A percentile compares a stretch with the other conserved stretches of the same genome.
These are phyloP conservation scores for Neuroscelio doddi DNA, from an alignment of 2,888 invertebrate genomes.

Conservation along the genomic window DNA sequence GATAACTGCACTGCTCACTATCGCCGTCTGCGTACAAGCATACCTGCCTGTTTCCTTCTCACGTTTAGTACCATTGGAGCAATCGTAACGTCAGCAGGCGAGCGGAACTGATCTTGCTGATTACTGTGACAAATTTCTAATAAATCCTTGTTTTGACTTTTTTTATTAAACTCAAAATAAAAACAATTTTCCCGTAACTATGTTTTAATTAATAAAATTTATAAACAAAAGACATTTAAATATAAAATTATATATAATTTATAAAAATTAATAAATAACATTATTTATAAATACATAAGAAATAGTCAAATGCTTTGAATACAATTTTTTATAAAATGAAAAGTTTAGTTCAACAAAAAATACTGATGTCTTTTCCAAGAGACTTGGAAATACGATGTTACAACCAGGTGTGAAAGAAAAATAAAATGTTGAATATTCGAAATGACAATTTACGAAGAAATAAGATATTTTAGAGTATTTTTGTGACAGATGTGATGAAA, in stretches of 20 bases:
- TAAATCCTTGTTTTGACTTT: background rate
- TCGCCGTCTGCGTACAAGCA: slow-evolving; percentile 51
- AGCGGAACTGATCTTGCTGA: slow-evolving; percentile 9
- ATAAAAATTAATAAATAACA: no score
- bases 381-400: background rate
- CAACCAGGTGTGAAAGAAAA: background rate
- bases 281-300: no score
- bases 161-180: background rate
- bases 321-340: background rate
- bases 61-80: slow-evolving; percentile 59
- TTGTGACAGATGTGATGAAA: background rate
- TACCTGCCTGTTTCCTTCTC: slow-evolving; percentile 50
- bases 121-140: slow-evolving; percentile 6
- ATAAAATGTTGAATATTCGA: background rate
- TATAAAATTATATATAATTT: no score
- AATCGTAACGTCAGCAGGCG: slow-evolving; percentile 55
- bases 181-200: background rate
- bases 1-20: slow-evolving; percentile 55
- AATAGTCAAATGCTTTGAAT: background rate
- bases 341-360: background rate
- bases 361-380: no score
- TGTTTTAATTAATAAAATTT: no score
- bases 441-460: background rate
- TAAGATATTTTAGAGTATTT: no score
- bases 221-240: no score